phyloP scores from a whole-genome alignment of 2,888 invertebrate species.

The Agrotis ipsilon region DNA sequence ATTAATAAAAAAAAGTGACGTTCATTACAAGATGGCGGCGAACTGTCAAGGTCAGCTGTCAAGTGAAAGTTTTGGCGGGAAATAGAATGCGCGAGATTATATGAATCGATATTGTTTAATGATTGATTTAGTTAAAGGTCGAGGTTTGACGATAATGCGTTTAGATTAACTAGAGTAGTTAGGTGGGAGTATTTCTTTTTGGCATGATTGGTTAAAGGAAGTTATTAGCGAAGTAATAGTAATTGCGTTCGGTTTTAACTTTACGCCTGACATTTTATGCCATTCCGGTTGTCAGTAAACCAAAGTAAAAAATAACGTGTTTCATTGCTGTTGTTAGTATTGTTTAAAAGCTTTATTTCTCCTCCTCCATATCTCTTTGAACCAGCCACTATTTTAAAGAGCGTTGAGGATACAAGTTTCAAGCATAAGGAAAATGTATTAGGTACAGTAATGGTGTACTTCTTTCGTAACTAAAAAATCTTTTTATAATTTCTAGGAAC shows the following conservation, averaged over 20 bases:
- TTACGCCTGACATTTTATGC: too few species aligned
- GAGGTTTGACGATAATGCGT: constrained; percentile 66
- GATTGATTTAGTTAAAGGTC: constrained; percentile 75
- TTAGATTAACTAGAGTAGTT: constrained; percentile 54
- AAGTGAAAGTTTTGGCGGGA: constrained; percentile 72
- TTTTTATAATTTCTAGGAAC: constrained; percentile 37
- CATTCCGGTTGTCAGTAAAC: too few species aligned
- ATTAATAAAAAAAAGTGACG: constrained; percentile 53
- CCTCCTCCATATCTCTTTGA: too few species aligned
- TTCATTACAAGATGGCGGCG: constrained; percentile 64
- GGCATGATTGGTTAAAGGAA: constrained; percentile 10
- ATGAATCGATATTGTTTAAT: constrained; percentile 62
- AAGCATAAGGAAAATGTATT: too few species aligned
- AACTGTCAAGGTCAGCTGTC: constrained; percentile 72
- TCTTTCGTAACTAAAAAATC: constrained; percentile 27
- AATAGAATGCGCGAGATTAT: constrained; percentile 57
- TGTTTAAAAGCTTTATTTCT: not conserved
- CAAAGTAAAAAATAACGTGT: too few species aligned
- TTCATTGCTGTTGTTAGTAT: too few species aligned
- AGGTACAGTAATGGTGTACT: not conserved
- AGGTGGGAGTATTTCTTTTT: constrained; percentile 3
- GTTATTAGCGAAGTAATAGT: constrained; percentile 18
- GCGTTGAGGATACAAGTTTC: too few species aligned
- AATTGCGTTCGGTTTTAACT: not conserved
- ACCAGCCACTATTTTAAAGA: too few species aligned